Base-by-base conservation (phyloP, 2,888 invertebrate genomes). In the Volucella zonaria region DNA sequence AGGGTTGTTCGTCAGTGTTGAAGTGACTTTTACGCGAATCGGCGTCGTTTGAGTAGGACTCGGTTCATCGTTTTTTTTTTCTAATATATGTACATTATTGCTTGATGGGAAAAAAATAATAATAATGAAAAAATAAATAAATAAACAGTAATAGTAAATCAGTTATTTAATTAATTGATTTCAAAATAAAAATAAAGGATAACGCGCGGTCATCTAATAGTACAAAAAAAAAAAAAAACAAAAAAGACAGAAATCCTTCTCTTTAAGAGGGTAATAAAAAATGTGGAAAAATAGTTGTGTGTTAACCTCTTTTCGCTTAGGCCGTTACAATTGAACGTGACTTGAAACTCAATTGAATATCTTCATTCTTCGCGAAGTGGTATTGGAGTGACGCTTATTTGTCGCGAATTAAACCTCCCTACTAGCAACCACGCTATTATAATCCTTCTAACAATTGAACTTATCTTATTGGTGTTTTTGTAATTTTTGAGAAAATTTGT, bases 1-100 rank as follows among this genome's bases (percentile, higher is more conserved):
- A 85, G 85, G 76, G 62, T 77, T 85, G 76, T 81, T 77, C 62
- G 81, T 51, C 77, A 81, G 81, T 85, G 62, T 77, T 81, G 62
- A 85, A 81, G 81, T 85, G 85, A 81, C 76, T 85, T 81, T 77
- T 61, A 68, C 62, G 64, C 52, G 68, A 8, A 52, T 45, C 67
- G 59, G 81, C 70, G 66, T 70, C 42, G 62, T 70, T 78, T 64
- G 43, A 23, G 42, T 49, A 54, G 70, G 43, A 45, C 40, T 45
- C 68, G 70, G 70, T n/a, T 54, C 15, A 15, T n/a, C 38, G 56
- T 49, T 58, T 38, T 11, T 49, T 58, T 38, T 11, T 40, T 43
- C 6, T 58, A 9, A 14, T 8, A 45, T 45, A 14, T 8, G 4
- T 45, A 12, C n/a, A 2, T 38, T 31, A 8, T 12, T 45, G 18